Base-by-base conservation (phyloP, 2,888 invertebrate species). In the Merodon equestris region DNA sequence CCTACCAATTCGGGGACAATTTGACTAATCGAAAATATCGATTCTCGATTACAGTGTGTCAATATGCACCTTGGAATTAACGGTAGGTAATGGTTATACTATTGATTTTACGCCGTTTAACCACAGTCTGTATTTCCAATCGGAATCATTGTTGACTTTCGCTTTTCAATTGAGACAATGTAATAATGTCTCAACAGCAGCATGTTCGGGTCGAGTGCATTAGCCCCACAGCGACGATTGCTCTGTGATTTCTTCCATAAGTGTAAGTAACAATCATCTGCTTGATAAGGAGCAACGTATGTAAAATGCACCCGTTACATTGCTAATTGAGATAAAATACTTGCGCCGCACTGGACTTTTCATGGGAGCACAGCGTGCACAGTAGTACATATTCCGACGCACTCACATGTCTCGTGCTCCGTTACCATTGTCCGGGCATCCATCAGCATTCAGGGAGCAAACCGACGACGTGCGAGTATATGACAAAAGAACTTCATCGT, bases 231-330 rank as follows among this genome's bases (percentile, higher is more conserved):
- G 27, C 27, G 2, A 68, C 79, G 74, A 74, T 64, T 64, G 79
- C 68, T n/a, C n/a, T 79, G 74, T 79, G 79, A 79, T 79, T 79
- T 74, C 27, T 27, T 27, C 68, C 48, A 63, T 74, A 58, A 66
- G 61, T 70, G 44, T 60, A 18, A 60, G 64, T 63, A 3, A 40
- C 40, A 70, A 79, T 74, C 73, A 64, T 64, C 50, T 63, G 60
- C 58, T 68, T 73, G 67, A 70, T 70, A 68, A 58, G 60, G 36
- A 63, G 34, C 48, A 42, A 40, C 74, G 68, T 70, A 58, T 79
- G 68, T 70, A 58, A 79, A 63, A 73, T 73, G 68, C 73, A 79
- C 63, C 77, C 79, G 70, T 74, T 79, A 60, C 60, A 64, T 64
- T 64, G 60, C 44, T 74, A 70, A 70, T 70, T 74, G 74, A 61